These are phyloP conservation scores for Cylas formicarius DNA, from an alignment of 1,140 invertebrate genomes.

Conservation along the genomic window DNA sequence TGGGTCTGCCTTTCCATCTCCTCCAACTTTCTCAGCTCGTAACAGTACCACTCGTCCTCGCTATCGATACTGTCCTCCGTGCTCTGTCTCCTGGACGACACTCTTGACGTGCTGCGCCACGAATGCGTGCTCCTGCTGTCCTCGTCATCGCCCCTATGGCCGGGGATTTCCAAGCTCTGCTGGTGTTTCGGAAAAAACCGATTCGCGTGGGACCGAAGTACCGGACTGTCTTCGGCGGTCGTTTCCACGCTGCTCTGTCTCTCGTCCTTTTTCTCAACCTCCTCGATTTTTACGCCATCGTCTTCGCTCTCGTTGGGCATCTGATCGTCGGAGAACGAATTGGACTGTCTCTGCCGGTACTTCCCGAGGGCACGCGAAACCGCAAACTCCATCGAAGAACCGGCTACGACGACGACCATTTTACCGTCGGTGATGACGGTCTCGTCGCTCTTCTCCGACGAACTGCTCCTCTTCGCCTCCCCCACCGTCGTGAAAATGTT, in stretches of 20 bases:
- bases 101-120: conserved; percentile 73
- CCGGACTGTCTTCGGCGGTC: conserved; percentile 53
- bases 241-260: conserved; percentile 36
- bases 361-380: conserved; percentile 75
- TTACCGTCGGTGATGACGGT: conserved; percentile 35
- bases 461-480: conserved; percentile 57
- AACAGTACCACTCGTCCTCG: conserved; percentile 89
- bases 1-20: conserved; percentile 73
- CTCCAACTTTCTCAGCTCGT: conserved; percentile 78
- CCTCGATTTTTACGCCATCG: conserved; percentile 45
- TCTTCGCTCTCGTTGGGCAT: conserved; percentile 48
- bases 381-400: conserved; percentile 72
- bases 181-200: conserved; percentile 62
- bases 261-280: conserved; percentile 37
- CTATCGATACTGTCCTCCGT: conserved; percentile 89
- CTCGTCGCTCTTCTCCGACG: conserved; percentile 49
- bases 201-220: conserved; percentile 48
- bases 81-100: conserved; percentile 81
- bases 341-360: conserved; percentile 69
- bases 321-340: conserved; percentile 59
- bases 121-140: conserved; percentile 80
- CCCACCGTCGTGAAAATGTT: conserved; percentile 66
- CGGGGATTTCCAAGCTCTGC: conserved; percentile 73
- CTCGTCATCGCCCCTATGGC: conserved; percentile 66
- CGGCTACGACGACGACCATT: conserved; percentile 47